Evolutionary conservation across 2,797 vertebrate genomes (phyloP), one percentile per base, ranked within the genome.

Genomic region (Pangasius djambal): DNA sequence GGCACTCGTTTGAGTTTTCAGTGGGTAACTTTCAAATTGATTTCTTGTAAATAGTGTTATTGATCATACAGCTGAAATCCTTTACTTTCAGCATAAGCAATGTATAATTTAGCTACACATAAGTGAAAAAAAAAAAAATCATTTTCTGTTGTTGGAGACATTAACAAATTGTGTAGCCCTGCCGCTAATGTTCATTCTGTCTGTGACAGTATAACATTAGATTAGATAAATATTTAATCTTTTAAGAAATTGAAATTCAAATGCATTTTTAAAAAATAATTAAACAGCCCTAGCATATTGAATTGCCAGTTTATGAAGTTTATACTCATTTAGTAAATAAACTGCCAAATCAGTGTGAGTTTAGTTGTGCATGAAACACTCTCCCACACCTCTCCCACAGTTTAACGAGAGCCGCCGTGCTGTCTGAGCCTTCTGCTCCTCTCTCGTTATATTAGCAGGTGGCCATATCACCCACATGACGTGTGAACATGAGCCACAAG

Each of bases 341-440:
- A 40, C 50, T 40, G 52, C 31, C 69, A 72, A 57, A 59, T 86
- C 40, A n/a, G 7, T 83, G 40, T 63, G 48, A 67, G 82, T 85
- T 88, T 15, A 52, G 25, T 75, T 89, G 15, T 81, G 25, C 34
- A 31, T 37, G 25, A 61, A 81, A 79, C 61, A 79, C 77, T 48
- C 61, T 37, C 78, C 59, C 84, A 63, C 65, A 82, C 6, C 65
- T 83, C 34, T 28, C 50, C 78, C 78, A 61, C 63, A 22, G 52
- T 65, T 59, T 78, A 13, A 5, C 1, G 50, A 48, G 75, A 22
- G 83, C 83, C 8, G 34, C 70, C 88, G 34, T 85, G 63, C 88
- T 89, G 88, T 89, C 90, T 70, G 72, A 57, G 85, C 89, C 87
- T 67, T 91, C 90, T 92, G 91, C 87, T 92, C 86, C 57, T 74